phyloP scores from a whole-genome alignment of 2,797 vertebrate genomes.

The Arctocebus calabarensis region DNA sequence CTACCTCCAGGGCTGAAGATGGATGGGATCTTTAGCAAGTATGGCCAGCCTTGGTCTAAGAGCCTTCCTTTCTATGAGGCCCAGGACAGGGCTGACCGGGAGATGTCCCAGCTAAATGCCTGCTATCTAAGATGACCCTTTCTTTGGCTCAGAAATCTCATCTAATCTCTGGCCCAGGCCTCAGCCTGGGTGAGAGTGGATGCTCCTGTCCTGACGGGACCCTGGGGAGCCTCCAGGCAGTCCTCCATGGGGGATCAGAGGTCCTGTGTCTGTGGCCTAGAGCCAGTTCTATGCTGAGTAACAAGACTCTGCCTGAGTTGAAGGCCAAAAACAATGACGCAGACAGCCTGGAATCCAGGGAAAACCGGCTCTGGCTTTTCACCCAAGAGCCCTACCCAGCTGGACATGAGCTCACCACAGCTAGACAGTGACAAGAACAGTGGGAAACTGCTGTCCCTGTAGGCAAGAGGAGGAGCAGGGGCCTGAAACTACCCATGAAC shows the following conservation, averaged over 20 bases:
- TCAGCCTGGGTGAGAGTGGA: background rate
- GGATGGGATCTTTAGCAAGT: background rate
- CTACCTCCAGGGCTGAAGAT: background rate
- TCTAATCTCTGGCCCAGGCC: background rate
- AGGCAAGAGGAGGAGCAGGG: constrained; percentile 40
- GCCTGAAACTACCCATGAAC: constrained; percentile 71
- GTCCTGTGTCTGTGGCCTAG: background rate
- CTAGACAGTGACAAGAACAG: constrained; percentile 63
- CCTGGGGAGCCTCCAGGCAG: background rate
- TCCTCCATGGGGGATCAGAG: background rate
- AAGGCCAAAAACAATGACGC: constrained; percentile 67
- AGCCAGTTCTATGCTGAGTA: constrained; percentile 69
- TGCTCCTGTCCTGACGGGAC: background rate
- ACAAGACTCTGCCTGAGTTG: constrained; percentile 64
- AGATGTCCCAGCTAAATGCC: background rate
- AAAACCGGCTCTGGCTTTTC: constrained; percentile 67
- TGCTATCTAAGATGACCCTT: background rate
- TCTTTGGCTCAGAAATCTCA: background rate
- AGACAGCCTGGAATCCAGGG: constrained; percentile 72
- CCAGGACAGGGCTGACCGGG: background rate
- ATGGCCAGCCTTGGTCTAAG: background rate
- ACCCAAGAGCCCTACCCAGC: constrained; percentile 40
- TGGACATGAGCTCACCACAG: constrained; percentile 65
- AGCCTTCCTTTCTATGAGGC: background rate
- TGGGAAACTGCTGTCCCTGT: constrained; percentile 41